Evolutionary conservation across 2,113 vertebrate genomes (phyloP), one percentile per base, ranked within the genome.

Genomic region (Halichoeres trimaculatus): DNA sequence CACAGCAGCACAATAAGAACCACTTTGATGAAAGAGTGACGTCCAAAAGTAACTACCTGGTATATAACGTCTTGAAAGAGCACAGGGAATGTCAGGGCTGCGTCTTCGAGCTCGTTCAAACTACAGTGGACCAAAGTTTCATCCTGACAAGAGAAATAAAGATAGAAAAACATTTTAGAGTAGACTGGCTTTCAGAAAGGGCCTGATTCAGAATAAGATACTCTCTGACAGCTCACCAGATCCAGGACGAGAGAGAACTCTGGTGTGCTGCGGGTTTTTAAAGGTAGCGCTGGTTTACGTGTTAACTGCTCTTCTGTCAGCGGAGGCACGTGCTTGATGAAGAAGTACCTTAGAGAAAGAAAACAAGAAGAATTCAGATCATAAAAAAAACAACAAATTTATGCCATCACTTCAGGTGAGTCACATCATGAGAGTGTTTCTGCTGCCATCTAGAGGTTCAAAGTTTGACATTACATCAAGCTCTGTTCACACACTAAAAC

Each of bases 51-150:
- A 12, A 11, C 84, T 95, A 99, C 98, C 97, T 99, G 97, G 95
- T 99, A 99, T 92, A 99, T 99, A 68, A 99, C 98, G 85, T 99
- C 98, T 93, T 99, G 98, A 85, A 99, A 99, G 87, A 99, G 97
- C 62, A 99, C 98, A 70, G 97, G 97, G 90, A 99, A 99, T 71
- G 97, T 99, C 82, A 99, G 95, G 52, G 97, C 97, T 89, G 98
- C 98, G 82, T 99, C 98, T 93, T 99, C 97, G 75, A 99, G 92
- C 78, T 99, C 97, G 61, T 99, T 99, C 90, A 99, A 93, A 93
- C 98, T 99, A 92, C 98, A 99, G 87, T 99, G 98, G 84, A 99
- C 98, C 92, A 99, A 90, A 69, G 98, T 99, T 94, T 99, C 98
- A 87, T 99, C 98, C 98, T 99, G 83, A 34, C 56, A 76, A 60